Conservation (phyloP, 2,888 invertebrate genomes). For the Clostera curtula region DNA sequence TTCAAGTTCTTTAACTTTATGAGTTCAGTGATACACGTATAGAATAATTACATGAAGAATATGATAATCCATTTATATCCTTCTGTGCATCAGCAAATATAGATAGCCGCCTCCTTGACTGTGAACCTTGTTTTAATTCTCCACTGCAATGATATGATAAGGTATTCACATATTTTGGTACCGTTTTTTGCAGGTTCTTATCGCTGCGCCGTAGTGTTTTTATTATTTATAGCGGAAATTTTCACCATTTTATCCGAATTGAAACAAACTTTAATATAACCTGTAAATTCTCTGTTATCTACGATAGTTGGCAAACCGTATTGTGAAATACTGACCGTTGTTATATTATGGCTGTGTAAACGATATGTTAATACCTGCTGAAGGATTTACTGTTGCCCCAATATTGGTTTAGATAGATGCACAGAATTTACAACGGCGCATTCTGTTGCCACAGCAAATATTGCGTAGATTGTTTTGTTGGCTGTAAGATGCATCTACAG, state of each 20-base stretch:
- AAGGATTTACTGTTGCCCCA: conserved; percentile 32
- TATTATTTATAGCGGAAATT: conserved; percentile 47
- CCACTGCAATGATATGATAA: too few relatives aligned
- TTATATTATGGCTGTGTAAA: conserved; percentile 9
- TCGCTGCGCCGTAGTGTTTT: conserved; percentile 12
- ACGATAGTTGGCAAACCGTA: conserved; percentile 31
- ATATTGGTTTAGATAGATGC: conserved; percentile 34
- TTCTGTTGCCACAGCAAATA: conserved; percentile 5
- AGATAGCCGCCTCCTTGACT: too few relatives aligned
- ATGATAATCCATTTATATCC: too few relatives aligned
- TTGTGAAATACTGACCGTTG: conserved; percentile 39
- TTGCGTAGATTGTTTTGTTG: conserved; percentile 4
- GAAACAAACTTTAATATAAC: conserved; percentile 31
- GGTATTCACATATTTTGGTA: conserved; percentile 2
- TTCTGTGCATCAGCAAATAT: too few relatives aligned
- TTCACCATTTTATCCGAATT: conserved; percentile 35
- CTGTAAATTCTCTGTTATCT: conserved; percentile 38
- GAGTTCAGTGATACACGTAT: too few relatives aligned
- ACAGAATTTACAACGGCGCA: conserved; percentile 13
- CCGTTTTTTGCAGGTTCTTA: conserved; percentile 1
- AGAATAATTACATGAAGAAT: too few relatives aligned
- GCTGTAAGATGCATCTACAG: too few relatives aligned
- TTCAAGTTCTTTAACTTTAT: too few relatives aligned
- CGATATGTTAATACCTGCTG: conserved; percentile 19
- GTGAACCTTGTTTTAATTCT: too few relatives aligned